Base-by-base conservation (phyloP, 2,113 vertebrate species). In the Camelus dromedarius region DNA sequence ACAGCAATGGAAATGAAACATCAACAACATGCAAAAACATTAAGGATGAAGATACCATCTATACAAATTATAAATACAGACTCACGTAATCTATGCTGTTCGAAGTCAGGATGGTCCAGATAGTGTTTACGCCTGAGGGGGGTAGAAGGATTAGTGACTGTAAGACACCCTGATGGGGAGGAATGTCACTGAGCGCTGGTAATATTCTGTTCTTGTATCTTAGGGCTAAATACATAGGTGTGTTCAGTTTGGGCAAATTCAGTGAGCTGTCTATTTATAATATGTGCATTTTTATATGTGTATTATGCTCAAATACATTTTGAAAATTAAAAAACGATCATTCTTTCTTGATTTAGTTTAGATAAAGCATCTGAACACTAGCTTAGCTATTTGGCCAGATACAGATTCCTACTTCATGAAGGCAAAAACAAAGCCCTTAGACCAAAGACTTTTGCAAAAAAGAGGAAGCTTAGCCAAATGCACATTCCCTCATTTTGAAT, bases 401-500 rank as follows among this genome's bases (percentile, higher is more conserved):
- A 77, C 56, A 35, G 69, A 90, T 73, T 70, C 94, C 64, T 86
- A 22, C 52, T 85, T 89, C 48, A 9, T 28, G 28, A 94, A 58
- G 56, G 46, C 66, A 87, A 95, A 91, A 35, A 4, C 89, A 93
- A 81, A 83, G 32, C 16, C 8, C 32, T 90, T 83, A 12, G 8
- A 70, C 7, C 38, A 73, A 83, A 70, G 5, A n/a, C 87, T 83
- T 92, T 75, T 73, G 13, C 48, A 76, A 15, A 89, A 89, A 14
- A 32, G 5, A 83, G 83, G 16, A 73, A 89, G 1, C 26, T 73
- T 19, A 80, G 19, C 42, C 38, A 70, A 84, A 80, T 38, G 42
- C 3, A 60, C 32, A 4, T 35, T 58, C 19, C 28, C 10, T 54
- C 88, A 60, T 64, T 89, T 46, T 73, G 54, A 92, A 67, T 73